Conservation (phyloP, 2,797 vertebrate genomes). For the Heliangelus exortis region DNA sequence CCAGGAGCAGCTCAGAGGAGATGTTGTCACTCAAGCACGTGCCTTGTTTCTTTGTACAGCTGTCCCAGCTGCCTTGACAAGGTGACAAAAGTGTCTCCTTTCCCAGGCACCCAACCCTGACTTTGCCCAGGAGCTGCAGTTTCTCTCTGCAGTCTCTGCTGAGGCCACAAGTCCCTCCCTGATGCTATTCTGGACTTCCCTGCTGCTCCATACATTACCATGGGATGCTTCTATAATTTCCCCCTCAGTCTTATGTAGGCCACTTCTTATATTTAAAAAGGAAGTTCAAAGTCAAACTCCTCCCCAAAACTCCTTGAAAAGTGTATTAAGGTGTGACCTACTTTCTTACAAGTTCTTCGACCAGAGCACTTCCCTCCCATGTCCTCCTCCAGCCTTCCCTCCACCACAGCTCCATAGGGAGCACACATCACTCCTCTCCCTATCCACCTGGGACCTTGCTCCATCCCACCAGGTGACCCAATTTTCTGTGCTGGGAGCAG, state of each 20-base stretch:
- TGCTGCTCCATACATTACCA: constrained; percentile 31
- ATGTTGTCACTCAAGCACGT: not conserved
- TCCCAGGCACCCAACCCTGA: not conserved
- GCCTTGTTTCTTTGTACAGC: accelerated
- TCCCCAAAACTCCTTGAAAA: constrained; percentile 37
- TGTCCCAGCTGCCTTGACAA: not conserved
- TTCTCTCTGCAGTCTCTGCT: not conserved
- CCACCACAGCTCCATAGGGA: not conserved
- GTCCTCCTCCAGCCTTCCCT: not conserved
- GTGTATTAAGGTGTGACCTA: constrained; percentile 1
- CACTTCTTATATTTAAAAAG: constrained; percentile 57
- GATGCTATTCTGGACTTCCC: constrained; percentile 36
- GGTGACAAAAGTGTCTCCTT: not conserved
- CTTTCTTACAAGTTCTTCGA: not conserved
- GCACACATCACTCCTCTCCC: not conserved
- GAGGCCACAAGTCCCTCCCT: not conserved
- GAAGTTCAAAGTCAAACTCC: constrained; percentile 42
- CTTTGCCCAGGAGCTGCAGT: not conserved
- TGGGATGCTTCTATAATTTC: constrained; percentile 14
- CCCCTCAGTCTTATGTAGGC: constrained; percentile 33
- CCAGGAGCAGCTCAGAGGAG: not conserved
- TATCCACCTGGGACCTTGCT: not conserved
- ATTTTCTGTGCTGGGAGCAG: not conserved
- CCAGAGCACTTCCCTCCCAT: not conserved
- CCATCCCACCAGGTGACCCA: not conserved